Evolutionary conservation across 2,888 invertebrate genomes (phyloP), one percentile per base, ranked within the genome.

Genomic region (Flexamia atlantica): DNA sequence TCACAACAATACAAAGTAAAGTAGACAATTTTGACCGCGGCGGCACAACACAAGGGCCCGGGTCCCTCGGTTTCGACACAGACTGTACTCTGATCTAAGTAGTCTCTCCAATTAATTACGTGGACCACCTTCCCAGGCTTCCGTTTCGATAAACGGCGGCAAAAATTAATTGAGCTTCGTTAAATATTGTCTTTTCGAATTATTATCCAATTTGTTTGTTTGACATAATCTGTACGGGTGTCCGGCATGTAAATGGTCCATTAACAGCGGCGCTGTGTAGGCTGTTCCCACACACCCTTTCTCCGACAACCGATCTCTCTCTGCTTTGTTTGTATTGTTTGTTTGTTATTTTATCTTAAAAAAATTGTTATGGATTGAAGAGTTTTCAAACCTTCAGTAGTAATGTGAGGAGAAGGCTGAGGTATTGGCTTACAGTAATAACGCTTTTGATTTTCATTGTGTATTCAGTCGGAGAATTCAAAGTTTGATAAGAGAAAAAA

Each of bases 201-300:
- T 81, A 81, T 81, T 81, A 81, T 81, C 81, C 81, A 81, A 81
- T 81, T 81, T 81, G 81, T 42, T 81, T 81, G 81, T 81, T 81
- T 81, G 81, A 81, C 40, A 68, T 81, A 81, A 81, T 81, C 57
- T 60, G 81, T 60, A 20, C 30, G 20, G 80, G n/a, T 57, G 57
- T 12, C 23, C 36, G 53, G 72, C 72, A 72, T 72, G 40, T 40
- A 72, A 40, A 72, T 72, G n/a, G 72, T 17, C 36, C n/a, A 72
- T 72, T 72, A 72, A 17, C 60, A n/a, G n/a, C 30, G 14, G 23
- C 14, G 46, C 53, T 32, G 68, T 23, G 60, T 60, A 28, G 60
- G 68, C 30, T n/a, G 68, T 30, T 32, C 68, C 68, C 68, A 32
- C n/a, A n/a, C n/a, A n/a, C n/a, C n/a, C n/a, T n/a, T n/a, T n/a